Percentiles rank a stretch among this genome's conserved stretches.
These are phyloP conservation scores for Clarias laeviceps DNA, from an alignment of 2,797 vertebrate species.

Conservation along the genomic window DNA sequence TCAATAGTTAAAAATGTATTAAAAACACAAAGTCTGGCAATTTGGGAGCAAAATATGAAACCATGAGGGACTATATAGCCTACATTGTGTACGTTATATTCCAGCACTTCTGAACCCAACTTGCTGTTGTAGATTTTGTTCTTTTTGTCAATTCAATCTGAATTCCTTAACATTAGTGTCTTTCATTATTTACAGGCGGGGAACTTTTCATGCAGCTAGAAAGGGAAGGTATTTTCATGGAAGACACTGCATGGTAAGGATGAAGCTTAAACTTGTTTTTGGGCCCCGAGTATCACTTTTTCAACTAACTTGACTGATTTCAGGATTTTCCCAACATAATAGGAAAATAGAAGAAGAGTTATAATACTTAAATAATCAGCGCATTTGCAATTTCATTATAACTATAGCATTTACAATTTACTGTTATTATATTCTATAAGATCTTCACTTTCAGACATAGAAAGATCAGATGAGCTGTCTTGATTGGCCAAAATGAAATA, in stretches of 20 bases:
- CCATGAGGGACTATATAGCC: no score
- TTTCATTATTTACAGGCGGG: slow-evolving; percentile 79
- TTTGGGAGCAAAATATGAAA: no score
- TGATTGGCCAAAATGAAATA: slow-evolving; percentile 23
- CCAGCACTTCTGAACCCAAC: neutral
- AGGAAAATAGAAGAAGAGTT: neutral
- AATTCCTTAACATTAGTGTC: neutral
- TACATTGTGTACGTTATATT: neutral
- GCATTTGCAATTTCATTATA: neutral
- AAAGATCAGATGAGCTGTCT: slow-evolving; percentile 4
- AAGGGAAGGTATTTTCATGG: slow-evolving; percentile 99
- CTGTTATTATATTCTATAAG: slow-evolving; percentile 22
- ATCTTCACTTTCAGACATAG: slow-evolving; percentile 27
- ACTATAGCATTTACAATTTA: neutral
- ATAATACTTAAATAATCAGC: neutral
- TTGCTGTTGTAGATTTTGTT: neutral
- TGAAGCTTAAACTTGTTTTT: neutral
- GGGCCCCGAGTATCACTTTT: neutral
- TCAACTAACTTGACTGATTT: neutral
- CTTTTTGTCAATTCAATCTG: neutral
- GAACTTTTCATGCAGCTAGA: slow-evolving; percentile 99
- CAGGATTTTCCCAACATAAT: neutral
- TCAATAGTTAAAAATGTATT: no score
- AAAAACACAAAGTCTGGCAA: no score
- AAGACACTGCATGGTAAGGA: slow-evolving; percentile 97